Conservation (phyloP, 2,797 vertebrate genomes). For the Melanotaenia trifasciata region DNA sequence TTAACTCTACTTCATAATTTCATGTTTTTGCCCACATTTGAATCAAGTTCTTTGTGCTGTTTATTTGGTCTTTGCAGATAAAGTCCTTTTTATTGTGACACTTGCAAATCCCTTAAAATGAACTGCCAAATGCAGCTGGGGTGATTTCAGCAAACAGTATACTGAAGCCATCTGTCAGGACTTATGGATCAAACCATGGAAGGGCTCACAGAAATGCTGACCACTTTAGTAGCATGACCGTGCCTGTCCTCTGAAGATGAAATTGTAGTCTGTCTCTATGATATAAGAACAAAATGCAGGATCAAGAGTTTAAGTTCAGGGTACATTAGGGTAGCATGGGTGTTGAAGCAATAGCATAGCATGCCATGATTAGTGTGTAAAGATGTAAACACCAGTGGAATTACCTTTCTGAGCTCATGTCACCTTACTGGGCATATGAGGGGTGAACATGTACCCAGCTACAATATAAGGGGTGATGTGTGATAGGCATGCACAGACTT, state of each 20-base stretch:
- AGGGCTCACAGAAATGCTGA: background rate
- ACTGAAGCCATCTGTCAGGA: slow-evolving; percentile 3
- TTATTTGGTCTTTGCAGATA: background rate
- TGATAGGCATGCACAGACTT: background rate
- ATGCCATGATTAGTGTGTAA: slow-evolving; percentile 35
- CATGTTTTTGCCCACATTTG: background rate
- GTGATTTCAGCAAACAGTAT: slow-evolving; percentile 4
- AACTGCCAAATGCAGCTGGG: background rate
- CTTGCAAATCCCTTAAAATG: background rate
- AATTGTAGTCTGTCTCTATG: background rate
- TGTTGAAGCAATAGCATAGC: slow-evolving; percentile 15
- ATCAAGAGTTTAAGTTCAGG: slow-evolving; percentile 42
- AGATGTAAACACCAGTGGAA: slow-evolving; percentile 15
- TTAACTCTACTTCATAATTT: background rate
- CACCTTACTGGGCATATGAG: background rate
- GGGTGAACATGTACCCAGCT: background rate
- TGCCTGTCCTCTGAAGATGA: background rate
- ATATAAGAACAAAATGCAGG: slow-evolving; percentile 1
- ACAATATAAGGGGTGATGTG: background rate
- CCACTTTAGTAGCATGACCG: background rate
- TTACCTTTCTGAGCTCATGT: slow-evolving; percentile 37
- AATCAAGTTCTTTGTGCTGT: background rate
- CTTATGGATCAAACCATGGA: background rate
- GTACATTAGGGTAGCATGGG: slow-evolving; percentile 17
- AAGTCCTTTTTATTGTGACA: background rate